Base-by-base conservation (phyloP, 2,113 vertebrate genomes). In the Passer montanus region DNA sequence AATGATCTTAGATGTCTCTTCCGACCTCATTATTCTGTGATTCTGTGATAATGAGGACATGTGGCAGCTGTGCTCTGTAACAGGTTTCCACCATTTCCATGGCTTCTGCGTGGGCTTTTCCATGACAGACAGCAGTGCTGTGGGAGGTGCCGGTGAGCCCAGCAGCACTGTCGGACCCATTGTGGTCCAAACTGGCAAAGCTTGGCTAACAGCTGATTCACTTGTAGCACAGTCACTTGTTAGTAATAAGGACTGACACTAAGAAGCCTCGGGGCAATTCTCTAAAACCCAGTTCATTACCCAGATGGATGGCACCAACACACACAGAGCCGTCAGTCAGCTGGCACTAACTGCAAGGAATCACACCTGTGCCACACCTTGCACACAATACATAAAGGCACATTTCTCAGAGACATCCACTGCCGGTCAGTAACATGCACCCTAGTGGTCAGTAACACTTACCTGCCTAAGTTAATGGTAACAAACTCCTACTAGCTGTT, bases 291-390 rank as follows among this genome's bases (percentile, higher is more conserved):
- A 2, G n/a, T 53, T 73, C 66, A 50, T 90, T 77, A 84, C 30
- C 55, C 85, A 73, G 41, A 66, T 33, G 2, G 0, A 66, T 27
- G 84, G 58, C 23, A 43, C 84, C 77, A 67, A 18, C n/a, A 10
- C 0, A 27, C 50, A 28, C 43, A 63, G n/a, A 62, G 39, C 46
- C 7, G 1, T 5, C 12, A 13, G 55, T 67, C 17, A 39, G 9
- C 56, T 52, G 52, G 33, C 23, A 37, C 17, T 26, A 39, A 43
- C 60, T 44, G 68, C 69, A 56, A 84, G 44, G 60, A 68, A 49
- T 31, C 2, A 2, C 1, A 1, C 20, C 2, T 3, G 53, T 52
- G 63, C 60, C 50, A 10, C 9, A 1, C 10, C 26, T 43, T 43
- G 19, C 56, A 47, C 60, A 35, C 13, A 50, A 17, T 8, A 75